phyloP scores from a whole-genome alignment of 2,888 invertebrate species.

The Rhimphoctona megacephalus region DNA sequence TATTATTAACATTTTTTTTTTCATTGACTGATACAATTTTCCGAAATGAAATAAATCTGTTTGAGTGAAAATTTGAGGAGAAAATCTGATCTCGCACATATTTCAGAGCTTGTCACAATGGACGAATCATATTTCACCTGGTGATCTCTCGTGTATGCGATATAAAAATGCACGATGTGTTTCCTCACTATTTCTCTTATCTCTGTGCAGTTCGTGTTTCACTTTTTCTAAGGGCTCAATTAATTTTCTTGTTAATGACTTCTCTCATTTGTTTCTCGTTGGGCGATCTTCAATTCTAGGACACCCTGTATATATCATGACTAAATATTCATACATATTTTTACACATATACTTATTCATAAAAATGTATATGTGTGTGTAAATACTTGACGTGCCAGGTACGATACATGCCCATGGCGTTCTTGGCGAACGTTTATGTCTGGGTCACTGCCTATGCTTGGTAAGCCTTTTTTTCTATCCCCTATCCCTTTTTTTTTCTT shows the following conservation, averaged over 20 bases:
- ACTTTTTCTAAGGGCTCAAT: slow-evolving; percentile 25
- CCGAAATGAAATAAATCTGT: neutral
- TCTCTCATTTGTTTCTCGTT: slow-evolving; percentile 37
- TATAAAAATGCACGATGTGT: neutral
- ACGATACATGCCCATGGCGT: slow-evolving; percentile 49
- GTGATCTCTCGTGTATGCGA: neutral
- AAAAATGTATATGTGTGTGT: slow-evolving; percentile 4
- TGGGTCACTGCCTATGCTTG: slow-evolving; percentile 45
- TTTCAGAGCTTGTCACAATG: neutral
- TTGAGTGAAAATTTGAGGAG: neutral
- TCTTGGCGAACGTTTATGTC: slow-evolving; percentile 49
- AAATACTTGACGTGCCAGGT: slow-evolving; percentile 42
- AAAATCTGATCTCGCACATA: neutral
- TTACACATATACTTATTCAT: neutral
- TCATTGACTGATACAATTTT: too few species aligned
- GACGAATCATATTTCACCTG: neutral
- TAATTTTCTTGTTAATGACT: slow-evolving; percentile 17
- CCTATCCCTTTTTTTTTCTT: neutral
- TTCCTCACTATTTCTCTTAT: neutral
- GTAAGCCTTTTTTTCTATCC: slow-evolving; percentile 38
- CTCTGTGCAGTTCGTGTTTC: neutral
- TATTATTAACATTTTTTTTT: neutral
- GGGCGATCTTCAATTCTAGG: neutral
- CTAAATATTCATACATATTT: neutral
- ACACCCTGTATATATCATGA: neutral